Percentiles rank a stretch among this genome's conserved stretches.
These are phyloP conservation scores for Aphis gossypii DNA, from an alignment of 1,140 invertebrate species.

Conservation along the genomic window DNA sequence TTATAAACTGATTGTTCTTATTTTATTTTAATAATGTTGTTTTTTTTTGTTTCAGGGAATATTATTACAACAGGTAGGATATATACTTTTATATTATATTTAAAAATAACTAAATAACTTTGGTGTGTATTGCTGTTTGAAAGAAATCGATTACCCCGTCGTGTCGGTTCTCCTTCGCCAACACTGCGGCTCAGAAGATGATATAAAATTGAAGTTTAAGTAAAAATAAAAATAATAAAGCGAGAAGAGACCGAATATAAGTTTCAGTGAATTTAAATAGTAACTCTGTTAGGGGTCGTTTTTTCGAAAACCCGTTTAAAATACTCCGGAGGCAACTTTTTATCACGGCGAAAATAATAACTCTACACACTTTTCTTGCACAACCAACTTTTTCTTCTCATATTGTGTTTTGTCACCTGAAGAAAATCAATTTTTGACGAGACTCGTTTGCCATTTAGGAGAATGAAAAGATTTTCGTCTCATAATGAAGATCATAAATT, in stretches of 20 bases:
- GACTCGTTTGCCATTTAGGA: background rate
- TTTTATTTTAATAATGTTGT: background rate
- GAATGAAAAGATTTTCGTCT: background rate
- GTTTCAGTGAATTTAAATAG: constrained; percentile 45
- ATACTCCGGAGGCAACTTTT: constrained; percentile 48
- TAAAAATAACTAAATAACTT: background rate
- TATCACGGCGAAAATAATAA: constrained; percentile 37
- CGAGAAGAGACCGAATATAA: constrained; percentile 8
- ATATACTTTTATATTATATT: constrained; percentile 4
- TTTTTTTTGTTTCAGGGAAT: constrained; percentile 68
- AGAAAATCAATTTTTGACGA: constrained; percentile 7
- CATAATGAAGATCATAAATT: constrained; percentile 17
- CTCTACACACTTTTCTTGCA: background rate
- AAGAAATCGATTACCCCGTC: constrained; percentile 29
- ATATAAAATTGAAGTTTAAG: constrained; percentile 42
- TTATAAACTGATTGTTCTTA: background rate
- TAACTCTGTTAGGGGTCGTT: constrained; percentile 29
- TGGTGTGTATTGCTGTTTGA: background rate
- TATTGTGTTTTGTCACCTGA: background rate
- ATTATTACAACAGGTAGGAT: constrained; percentile 70
- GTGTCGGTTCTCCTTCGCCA: no score
- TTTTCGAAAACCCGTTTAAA: constrained; percentile 46
- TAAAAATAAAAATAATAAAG: constrained; percentile 10
- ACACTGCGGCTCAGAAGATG: background rate
- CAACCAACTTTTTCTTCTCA: background rate